phyloP scores from a whole-genome alignment of 2,888 invertebrate genomes.

The Dorcus parallelipipedus region DNA sequence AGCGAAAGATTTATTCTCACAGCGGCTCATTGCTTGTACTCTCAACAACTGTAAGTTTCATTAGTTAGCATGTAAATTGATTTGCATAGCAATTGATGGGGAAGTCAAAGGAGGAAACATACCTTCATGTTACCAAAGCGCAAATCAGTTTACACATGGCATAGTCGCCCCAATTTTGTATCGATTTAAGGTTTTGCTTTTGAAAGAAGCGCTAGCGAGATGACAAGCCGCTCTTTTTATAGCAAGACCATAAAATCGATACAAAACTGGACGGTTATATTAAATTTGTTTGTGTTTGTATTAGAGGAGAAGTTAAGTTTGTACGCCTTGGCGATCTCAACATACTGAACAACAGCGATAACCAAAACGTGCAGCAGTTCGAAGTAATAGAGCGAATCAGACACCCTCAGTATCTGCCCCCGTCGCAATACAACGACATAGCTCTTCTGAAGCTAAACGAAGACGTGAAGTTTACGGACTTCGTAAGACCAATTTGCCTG shows the following conservation, averaged over 20 bases:
- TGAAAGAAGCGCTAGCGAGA: too few relatives aligned
- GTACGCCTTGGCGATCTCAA: conserved; percentile 48
- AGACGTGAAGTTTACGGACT: conserved; percentile 40
- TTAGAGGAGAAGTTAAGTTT: conserved; percentile 40
- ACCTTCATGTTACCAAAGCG: too few relatives aligned
- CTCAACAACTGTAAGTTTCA: conserved; percentile 24
- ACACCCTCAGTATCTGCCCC: conserved; percentile 46
- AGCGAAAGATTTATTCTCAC: conserved; percentile 62
- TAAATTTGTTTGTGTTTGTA: not conserved
- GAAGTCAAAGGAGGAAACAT: too few relatives aligned
- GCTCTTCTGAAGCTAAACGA: conserved; percentile 49
- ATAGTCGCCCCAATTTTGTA: too few relatives aligned
- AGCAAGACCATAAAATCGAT: too few relatives aligned
- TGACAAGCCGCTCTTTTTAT: too few relatives aligned
- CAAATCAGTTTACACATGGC: too few relatives aligned
- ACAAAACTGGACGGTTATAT: too few relatives aligned
- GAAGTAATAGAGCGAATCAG: conserved; percentile 37
- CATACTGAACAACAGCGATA: conserved; percentile 32
- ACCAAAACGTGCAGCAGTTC: conserved; percentile 34
- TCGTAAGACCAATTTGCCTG: conserved; percentile 50
- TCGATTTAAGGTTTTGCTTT: too few relatives aligned
- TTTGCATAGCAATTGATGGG: not conserved
- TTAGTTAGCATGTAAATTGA: not conserved
- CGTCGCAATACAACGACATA: conserved; percentile 52
- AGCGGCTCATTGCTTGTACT: conserved; percentile 62